Evolutionary conservation across 2,888 invertebrate species (phyloP).

Genomic region (Cecidostiba fungosa): DNA sequence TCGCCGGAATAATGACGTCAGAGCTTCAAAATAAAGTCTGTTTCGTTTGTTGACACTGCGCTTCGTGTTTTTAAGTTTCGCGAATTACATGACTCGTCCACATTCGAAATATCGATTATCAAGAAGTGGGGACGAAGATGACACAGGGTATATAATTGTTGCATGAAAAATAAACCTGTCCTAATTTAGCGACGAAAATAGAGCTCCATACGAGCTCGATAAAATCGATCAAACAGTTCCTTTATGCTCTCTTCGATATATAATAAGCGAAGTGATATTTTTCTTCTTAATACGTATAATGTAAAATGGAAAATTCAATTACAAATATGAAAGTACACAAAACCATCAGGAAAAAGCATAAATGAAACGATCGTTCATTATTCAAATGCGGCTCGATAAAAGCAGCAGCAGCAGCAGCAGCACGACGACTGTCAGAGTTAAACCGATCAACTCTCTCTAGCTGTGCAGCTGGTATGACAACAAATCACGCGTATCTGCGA

Average conservation of each 20-base stretch:
- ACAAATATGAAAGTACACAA: no score
- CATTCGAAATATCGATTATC: neutral
- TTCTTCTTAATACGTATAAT: no score
- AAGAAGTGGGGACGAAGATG: constrained; percentile 12
- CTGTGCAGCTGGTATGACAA: neutral
- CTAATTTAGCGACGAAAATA: constrained; percentile 30
- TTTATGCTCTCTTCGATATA: constrained; percentile 5
- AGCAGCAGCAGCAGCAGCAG: no score
- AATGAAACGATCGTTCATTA: neutral
- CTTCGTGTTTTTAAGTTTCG: neutral
- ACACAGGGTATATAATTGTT: constrained; percentile 12
- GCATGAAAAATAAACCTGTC: constrained; percentile 32
- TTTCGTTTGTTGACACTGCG: neutral
- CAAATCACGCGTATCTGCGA: constrained; percentile 12
- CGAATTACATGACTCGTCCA: constrained; percentile 10
- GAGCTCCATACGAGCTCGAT: neutral
- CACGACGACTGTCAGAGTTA: neutral
- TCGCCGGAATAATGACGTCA: no score
- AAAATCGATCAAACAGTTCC: constrained; percentile 8
- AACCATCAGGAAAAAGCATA: neutral
- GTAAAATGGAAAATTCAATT: neutral
- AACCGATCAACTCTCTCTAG: neutral
- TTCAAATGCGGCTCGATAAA: neutral
- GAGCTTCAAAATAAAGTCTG: neutral
- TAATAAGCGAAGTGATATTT: neutral